Conservation (phyloP, 2,888 invertebrate genomes). For the Parnassius glacialis region DNA sequence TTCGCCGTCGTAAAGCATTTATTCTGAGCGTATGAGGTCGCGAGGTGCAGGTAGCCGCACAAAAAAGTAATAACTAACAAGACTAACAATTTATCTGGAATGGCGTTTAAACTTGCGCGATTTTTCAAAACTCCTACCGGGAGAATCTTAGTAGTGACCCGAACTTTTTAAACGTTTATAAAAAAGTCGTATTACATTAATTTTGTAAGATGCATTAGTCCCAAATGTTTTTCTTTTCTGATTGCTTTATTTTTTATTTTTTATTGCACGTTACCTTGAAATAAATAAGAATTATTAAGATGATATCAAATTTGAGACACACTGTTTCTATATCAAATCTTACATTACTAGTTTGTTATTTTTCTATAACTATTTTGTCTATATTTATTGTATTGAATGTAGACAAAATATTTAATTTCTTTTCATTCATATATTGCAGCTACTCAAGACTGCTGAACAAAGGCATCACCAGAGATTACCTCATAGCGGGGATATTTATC, state of each 20-base stretch:
- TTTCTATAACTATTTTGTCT: too few relatives aligned
- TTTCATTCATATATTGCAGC: too few relatives aligned
- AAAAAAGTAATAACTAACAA: constrained; percentile 40
- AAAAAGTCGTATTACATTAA: constrained; percentile 2
- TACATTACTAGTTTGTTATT: too few relatives aligned
- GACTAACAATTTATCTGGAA: constrained; percentile 52
- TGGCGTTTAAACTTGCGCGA: constrained; percentile 54
- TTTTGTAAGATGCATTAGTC: neutral
- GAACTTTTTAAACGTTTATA: constrained; percentile 6
- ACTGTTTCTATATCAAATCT: too few relatives aligned
- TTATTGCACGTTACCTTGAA: neutral
- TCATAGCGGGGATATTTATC: too few relatives aligned
- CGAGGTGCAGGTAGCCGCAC: constrained; percentile 32
- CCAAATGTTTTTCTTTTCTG: neutral
- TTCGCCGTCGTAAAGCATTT: constrained; percentile 42
- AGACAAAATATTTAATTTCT: too few relatives aligned
- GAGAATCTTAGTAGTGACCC: constrained; percentile 37
- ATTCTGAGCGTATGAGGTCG: constrained; percentile 36
- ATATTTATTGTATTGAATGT: too few relatives aligned
- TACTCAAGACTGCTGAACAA: too few relatives aligned
- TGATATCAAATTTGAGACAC: too few relatives aligned
- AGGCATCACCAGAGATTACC: too few relatives aligned
- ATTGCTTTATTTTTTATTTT: neutral
- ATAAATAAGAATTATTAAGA: too few relatives aligned
- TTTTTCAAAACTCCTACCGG: constrained; percentile 58